Conservation (phyloP, 1,140 invertebrate species). For the Chironomus striatipennis region DNA sequence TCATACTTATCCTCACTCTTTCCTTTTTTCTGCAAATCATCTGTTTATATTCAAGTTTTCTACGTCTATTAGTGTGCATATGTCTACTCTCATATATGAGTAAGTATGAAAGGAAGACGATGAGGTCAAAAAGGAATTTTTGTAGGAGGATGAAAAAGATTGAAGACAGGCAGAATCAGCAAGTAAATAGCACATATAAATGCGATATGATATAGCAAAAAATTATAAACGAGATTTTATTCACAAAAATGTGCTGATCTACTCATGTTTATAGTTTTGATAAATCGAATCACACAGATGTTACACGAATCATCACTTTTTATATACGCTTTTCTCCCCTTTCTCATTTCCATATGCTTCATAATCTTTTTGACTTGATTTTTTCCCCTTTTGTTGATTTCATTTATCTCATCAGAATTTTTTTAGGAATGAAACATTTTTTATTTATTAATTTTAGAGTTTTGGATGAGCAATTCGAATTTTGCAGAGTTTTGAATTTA, state of each 20-base stretch:
- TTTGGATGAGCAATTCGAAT: no score
- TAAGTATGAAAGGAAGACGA: no score
- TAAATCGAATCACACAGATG: background rate
- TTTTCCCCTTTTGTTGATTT: background rate
- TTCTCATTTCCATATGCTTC: background rate
- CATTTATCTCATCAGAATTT: background rate
- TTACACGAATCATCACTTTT: background rate
- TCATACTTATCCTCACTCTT: background rate
- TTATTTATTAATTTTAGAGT: no score
- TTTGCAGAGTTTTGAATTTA: no score
- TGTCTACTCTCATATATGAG: no score
- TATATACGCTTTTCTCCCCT: background rate
- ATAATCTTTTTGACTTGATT: no score
- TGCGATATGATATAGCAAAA: background rate
- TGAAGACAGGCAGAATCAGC: background rate
- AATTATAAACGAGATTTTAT: background rate
- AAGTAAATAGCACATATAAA: background rate
- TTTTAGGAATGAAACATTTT: no score
- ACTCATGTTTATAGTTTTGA: constrained; percentile 4
- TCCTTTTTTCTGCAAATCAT: background rate
- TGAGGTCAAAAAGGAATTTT: no score
- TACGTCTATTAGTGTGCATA: background rate
- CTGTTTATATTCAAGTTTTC: background rate
- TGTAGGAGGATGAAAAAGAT: background rate
- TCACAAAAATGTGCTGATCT: constrained; percentile 3